Base-by-base conservation (phyloP, 2,888 invertebrate species). In the Elmis aenea region DNA sequence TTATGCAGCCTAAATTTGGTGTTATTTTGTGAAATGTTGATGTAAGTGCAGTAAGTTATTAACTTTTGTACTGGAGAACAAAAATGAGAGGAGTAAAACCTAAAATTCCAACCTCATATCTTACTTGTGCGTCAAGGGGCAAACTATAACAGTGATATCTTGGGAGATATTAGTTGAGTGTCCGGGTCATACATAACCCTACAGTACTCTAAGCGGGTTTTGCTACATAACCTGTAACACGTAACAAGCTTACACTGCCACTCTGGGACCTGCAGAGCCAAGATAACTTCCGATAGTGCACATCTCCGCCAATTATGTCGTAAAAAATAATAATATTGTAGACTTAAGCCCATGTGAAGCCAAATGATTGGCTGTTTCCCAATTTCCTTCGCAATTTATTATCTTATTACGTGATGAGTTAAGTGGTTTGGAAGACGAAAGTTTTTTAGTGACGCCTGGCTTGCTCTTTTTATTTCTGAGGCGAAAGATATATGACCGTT, bases 131-230 rank as follows among this genome's bases (percentile, higher is more conserved):
- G 34, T 45, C 40, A 22, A 29, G 42, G 37, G 40, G 47, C 44
- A 38, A 42, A 48, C 50, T n/a, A n/a, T 46, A 50, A 44, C 38
- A 32, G 39, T 42, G 40, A 41, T 38, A 45, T 42, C 55, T 11
- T 26, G 54, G 55, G 58, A 54, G 52, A 52, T 57, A 56, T 58
- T 57, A 54, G 49, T 50, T 51, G 50, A 55, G 53, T 48, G 54
- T 45, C 48, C 46, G 50, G 52, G 51, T 54, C 55, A 51, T 55
- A 55, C 48, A 48, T 50, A 47, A 43, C 41, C 45, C 28, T n/a
- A n/a, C n/a, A 29, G 37, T 47, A 53, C 51, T 49, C 43, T 50
- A 46, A 46, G 39, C 48, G 40, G 38, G 50, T 45, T 46, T 39
- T 42, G 28, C 45, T 45, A 48, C 45, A 47, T 48, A 48, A 52